Conservation (phyloP, 2,797 vertebrate species). For the Enteromius argenteus region DNA sequence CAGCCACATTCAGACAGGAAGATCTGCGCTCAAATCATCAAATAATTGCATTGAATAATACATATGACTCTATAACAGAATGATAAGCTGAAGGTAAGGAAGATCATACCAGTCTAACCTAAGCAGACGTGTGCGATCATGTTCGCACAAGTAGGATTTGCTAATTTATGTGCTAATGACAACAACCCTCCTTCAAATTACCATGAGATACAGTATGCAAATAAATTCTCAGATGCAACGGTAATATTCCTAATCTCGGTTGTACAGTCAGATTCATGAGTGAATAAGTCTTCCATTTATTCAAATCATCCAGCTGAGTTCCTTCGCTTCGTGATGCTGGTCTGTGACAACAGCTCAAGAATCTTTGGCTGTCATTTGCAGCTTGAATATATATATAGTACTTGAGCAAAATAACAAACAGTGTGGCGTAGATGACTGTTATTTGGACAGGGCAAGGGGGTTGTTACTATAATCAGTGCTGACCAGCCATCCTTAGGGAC, state of each 20-base stretch:
- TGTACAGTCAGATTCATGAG: not conserved
- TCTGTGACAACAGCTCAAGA: constrained; percentile 44
- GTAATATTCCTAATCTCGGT: not conserved
- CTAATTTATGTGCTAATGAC: constrained; percentile 21
- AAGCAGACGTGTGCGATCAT: constrained; percentile 8
- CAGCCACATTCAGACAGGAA: constrained; percentile 31
- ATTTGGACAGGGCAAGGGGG: constrained; percentile 61
- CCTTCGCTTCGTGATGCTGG: constrained; percentile 26
- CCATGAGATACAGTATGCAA: constrained; percentile 4
- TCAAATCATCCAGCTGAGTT: constrained; percentile 35
- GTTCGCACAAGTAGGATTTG: constrained; percentile 21
- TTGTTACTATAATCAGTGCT: constrained; percentile 65
- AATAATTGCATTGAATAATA: constrained; percentile 32
- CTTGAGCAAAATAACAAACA: constrained; percentile 62
- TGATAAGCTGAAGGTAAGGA: constrained; percentile 19
- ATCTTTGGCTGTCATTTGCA: constrained; percentile 56
- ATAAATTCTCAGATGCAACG: not conserved
- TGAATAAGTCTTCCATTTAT: constrained; percentile 6
- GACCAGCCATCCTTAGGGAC: constrained; percentile 59
- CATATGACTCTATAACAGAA: constrained; percentile 33
- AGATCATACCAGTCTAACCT: not conserved
- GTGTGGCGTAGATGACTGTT: constrained; percentile 60
- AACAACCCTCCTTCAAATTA: constrained; percentile 23
- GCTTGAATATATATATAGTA: constrained; percentile 51
- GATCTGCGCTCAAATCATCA: constrained; percentile 24